Base-by-base conservation (phyloP, 35 echinoderm and acorn worm species). In the Apostichopus japonicus region DNA sequence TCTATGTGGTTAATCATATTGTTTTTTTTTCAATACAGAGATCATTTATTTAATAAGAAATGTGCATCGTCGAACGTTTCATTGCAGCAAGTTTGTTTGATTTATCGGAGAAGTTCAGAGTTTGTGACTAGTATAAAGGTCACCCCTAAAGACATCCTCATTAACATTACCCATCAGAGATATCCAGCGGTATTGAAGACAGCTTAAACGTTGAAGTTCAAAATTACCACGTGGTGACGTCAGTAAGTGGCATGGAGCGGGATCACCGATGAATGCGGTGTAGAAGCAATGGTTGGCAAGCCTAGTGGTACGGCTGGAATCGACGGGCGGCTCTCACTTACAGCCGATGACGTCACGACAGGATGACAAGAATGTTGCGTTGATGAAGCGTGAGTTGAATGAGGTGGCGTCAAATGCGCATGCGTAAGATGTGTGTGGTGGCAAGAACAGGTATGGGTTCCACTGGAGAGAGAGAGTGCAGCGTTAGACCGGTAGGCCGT, bases 391-490 rank as follows among this genome's bases (percentile, higher is more conserved):
- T 89, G 86, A 72, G 86, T 89, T 89, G 86, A 89, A 22, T 89
- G 86, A 5, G 86, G n/a, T 52, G 86, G 86, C 21, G 56, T 67
- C 62, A 63, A 25, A 23, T 67, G 59, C 7, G 61, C 27, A 22
- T 72, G 67, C n/a, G 86, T 57, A 51, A 89, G 61, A 73, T 89
- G 86, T 22, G 90, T 72, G 51, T 91, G 90, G 51, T 91, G 90
- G 76, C 90, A 91, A 91, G 90, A 91, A 58, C 90, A 91, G 52
- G 33, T 56, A 65, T 91, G 89, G 86, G 86, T 91, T 21, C 89
- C 89, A 17, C 52, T 52, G 76, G 70, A 79, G n/a, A 79, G 71
- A 5, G 89, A 79, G 7, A 91, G 72, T 17, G 54, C 19, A 10
- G 54, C 15, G 22, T 65, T 65, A 14, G 70, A 22, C 76, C 89